Evolutionary conservation across 1,140 invertebrate species (phyloP).

Genomic region (Drosophila truncata): DNA sequence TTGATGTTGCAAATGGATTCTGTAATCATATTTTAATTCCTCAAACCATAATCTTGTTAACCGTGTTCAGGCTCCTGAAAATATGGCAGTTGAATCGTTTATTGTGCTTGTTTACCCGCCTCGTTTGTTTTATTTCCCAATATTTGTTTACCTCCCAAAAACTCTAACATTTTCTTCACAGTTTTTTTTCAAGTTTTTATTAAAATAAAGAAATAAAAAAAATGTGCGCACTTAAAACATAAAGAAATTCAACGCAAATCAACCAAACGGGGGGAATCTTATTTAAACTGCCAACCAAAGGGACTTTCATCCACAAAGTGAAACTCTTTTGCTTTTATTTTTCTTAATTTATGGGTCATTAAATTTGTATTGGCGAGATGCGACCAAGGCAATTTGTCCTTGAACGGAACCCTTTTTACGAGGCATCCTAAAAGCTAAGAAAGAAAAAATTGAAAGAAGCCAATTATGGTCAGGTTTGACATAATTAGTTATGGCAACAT

Average conservation of each 20-base stretch:
- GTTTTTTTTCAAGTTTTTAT: background rate
- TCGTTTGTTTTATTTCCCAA: conserved; percentile 5
- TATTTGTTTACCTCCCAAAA: background rate
- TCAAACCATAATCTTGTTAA: background rate
- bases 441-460: background rate
- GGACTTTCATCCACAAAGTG: conserved; percentile 1
- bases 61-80: background rate
- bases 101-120: conserved; percentile 1
- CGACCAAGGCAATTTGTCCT: conserved; percentile 16
- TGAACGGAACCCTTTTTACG: conserved; percentile 1
- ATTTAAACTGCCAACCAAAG: background rate
- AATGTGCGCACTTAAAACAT: background rate
- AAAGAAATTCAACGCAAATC: background rate
- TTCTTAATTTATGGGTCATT: conserved; percentile 14
- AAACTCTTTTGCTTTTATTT: background rate
- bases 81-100: background rate
- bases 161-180: background rate
- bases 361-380: conserved; percentile 21
- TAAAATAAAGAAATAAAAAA: conserved; percentile 3
- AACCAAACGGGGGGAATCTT: background rate
- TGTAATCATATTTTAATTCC: conserved; percentile 1
- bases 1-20: background rate
- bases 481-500: conserved; percentile 7
- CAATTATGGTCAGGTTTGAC: conserved; percentile 9
- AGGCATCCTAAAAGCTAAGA: background rate